These are phyloP conservation scores for Crotalus tigris DNA, from an alignment of 2,113 vertebrate species.

Conservation along the genomic window DNA sequence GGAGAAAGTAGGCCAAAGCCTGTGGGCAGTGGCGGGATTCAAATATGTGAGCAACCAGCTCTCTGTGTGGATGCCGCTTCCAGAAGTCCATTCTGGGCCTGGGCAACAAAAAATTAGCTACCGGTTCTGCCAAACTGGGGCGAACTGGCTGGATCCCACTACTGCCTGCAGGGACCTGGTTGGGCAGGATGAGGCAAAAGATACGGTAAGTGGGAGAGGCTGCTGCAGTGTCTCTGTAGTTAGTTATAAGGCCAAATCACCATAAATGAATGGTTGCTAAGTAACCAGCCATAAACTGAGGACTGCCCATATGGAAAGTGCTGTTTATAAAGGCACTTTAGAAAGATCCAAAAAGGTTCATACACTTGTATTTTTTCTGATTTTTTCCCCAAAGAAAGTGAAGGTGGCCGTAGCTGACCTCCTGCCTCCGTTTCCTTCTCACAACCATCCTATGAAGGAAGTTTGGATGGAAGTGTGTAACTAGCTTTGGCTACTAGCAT, in stretches of 20 bases:
- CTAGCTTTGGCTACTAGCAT: background rate
- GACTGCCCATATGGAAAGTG: background rate
- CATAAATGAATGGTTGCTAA: background rate
- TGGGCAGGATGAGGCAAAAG: no score
- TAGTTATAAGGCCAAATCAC: background rate
- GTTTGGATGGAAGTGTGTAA: no score
- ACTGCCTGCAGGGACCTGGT: background rate
- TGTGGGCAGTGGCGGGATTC: no score
- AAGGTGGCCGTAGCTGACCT: background rate
- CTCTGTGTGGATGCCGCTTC: no score
- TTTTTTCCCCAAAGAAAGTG: background rate
- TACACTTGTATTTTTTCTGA: background rate
- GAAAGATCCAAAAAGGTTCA: background rate
- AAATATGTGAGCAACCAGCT: no score
- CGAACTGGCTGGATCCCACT: no score
- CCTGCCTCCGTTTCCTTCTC: background rate
- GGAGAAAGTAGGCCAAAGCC: background rate
- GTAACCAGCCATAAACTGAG: background rate
- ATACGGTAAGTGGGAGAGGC: background rate
- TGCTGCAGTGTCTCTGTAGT: background rate
- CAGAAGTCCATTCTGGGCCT: no score
- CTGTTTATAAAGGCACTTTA: background rate
- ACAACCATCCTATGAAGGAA: background rate
- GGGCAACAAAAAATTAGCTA: no score
- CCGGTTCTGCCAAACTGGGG: no score